Evolutionary conservation across 2,888 invertebrate genomes (phyloP), one percentile per base, ranked within the genome.

Genomic region (Aleiodes testaceus): DNA sequence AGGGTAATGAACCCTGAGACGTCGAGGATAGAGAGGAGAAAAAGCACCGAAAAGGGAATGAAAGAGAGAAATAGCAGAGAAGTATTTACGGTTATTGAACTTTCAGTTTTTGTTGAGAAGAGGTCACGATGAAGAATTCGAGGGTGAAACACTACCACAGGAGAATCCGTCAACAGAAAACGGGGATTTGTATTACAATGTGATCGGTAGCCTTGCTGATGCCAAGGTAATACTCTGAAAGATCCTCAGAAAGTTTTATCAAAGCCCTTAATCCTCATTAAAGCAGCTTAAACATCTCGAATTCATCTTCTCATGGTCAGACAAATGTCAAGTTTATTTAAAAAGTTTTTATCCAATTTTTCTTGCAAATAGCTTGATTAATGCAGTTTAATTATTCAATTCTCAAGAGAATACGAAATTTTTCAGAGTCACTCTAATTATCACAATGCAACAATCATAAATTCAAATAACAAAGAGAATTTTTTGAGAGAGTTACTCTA

Each of bases 401-500:
- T 36, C 9, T 0, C 9, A 36, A 36, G 6, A 18, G 2, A 16
- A 18, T 42, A 59, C 26, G 7, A 7, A 26, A n/a, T n/a, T 42
- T 16, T n/a, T 9, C 42, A 59, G 59, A 59, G 18, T 18, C 0
- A 11, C 14, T 59, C 42, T 36, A 42, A 59, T 42, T 16, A 42
- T 18, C 16, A 36, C 9, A n/a, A 42, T 18, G 26, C 16, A 12
- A 42, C 3, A 3, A 36, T 59, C 42, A 36, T 59, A 42, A 42
- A 59, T 42, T 18, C 42, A 36, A 88, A 88, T 16, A 74, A 82
- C 52, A 77, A 76, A 20, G 74, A 78, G n/a, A 59, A 69, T 66
- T 89, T 90, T 75, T 78, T 90, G 53, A 82, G 88, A 2, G 88
- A 90, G 78, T 87, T 92, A 84, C 82, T 91, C 75, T 89, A 89